These are phyloP conservation scores for Crenichthys baileyi DNA, from an alignment of 2,797 vertebrate genomes.

Conservation along the genomic window DNA sequence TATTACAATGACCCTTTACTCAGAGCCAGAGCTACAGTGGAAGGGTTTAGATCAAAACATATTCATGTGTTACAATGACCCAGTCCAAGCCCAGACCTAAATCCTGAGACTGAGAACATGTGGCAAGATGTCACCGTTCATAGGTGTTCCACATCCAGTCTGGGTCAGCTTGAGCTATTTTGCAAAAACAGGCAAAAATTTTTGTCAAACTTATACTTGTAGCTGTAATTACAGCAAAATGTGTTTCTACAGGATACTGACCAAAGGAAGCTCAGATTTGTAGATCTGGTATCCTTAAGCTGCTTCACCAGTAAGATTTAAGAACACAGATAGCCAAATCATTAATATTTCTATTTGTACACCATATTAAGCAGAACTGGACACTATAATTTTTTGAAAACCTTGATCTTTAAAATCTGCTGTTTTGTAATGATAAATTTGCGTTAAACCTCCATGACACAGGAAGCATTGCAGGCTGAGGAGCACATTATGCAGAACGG, in stretches of 20 bases:
- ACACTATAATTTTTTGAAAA: not conserved
- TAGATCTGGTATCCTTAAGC: not conserved
- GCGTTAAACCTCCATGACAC: constrained; percentile 56
- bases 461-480: constrained; percentile 76
- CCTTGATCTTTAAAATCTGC: not conserved
- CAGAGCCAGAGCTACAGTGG: not conserved
- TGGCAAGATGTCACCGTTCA: not conserved
- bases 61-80: not conserved
- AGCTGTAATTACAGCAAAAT: not conserved
- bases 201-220: not conserved
- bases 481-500: constrained; percentile 77
- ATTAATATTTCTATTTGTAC: not conserved
- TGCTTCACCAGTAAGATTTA: not conserved
- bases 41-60: not conserved
- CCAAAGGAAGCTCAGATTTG: not conserved
- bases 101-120: not conserved
- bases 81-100: not conserved
- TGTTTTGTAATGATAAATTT: not conserved
- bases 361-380: not conserved
- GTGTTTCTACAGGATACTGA: not conserved
- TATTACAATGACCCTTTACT: not conserved
- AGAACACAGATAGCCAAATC: not conserved
- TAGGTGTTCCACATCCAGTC: not conserved
- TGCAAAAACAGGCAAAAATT: not conserved
- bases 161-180: not conserved